These are phyloP conservation scores for Cyclopterus lumpus DNA, from an alignment of 2,797 vertebrate species.

Conservation along the genomic window DNA sequence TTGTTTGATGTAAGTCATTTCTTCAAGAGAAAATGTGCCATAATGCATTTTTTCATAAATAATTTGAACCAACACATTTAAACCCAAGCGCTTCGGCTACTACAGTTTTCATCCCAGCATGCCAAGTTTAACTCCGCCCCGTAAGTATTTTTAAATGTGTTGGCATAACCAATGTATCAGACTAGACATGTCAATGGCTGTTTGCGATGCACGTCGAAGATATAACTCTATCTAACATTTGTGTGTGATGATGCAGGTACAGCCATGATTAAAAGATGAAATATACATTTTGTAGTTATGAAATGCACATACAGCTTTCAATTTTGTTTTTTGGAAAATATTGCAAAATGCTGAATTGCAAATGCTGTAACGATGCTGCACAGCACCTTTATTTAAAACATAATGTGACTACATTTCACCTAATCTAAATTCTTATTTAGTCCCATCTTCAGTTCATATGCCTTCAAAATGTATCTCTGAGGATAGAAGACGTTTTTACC, in stretches of 20 bases:
- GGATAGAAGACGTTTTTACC: not conserved
- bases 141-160: not conserved
- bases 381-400: not conserved
- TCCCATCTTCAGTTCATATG: not conserved
- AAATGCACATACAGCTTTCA: not conserved
- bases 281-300: not conserved
- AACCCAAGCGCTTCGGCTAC: not conserved
- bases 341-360: not conserved
- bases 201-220: conserved; percentile 1
- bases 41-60: not conserved
- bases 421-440: not conserved
- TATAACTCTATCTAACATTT: not conserved
- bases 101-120: not conserved
- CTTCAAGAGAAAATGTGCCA: not conserved
- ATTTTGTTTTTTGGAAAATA: not conserved
- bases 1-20: not conserved
- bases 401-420: not conserved
- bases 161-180: not conserved
- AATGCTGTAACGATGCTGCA: not conserved
- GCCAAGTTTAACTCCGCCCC: not conserved
- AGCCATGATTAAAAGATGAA: not conserved
- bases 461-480: not conserved
- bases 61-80: not conserved
- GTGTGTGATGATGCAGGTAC: not conserved
- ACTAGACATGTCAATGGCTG: not conserved